Evolutionary conservation across 2,888 invertebrate genomes (phyloP), one percentile per base, ranked within the genome.

Genomic region (Philereme transversata): DNA sequence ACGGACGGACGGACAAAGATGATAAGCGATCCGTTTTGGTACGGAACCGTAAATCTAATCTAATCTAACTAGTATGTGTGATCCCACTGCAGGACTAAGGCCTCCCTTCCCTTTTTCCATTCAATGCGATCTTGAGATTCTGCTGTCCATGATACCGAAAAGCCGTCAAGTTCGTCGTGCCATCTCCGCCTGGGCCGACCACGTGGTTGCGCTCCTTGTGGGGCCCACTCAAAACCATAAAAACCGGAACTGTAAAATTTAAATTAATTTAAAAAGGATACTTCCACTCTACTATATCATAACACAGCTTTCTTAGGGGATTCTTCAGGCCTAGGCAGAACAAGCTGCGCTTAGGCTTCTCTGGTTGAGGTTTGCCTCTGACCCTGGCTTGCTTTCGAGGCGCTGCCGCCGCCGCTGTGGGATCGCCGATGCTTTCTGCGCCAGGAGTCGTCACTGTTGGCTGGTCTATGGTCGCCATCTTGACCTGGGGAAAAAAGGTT

Each of bases 211-310:
- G 22, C 1, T 22, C 22, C 22, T 22, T 22, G 22, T 22, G 22
- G 22, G 22, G 22, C 22, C 22, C 22, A 22, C 3, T 22, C 3
- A 22, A 22, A 22, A 22, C 6, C 33, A 35, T 38, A 3, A 5
- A 11, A 46, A 22, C 4, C 11, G 11, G 22, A 22, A 44, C 44
- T n/a, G 8, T 22, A 6, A 5, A 22, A 5, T 4, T 22, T 22
- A 22, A 4, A 4, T 35, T 47, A 9, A 8, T 11, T 38, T 49
- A 4, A 10, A 97, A 98, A 98, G 98, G 98, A 98, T 98, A 98
- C 98, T 99, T 99, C 99, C 99, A 99, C 92, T 99, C 99, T 64
- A 99, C 98, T 75, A 99, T 96, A 82, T 96, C 96, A 85, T 99
- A 99, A 93, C 99, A 99, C 77, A 99, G 91, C 86, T 98, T 98